Evolutionary conservation across 2,113 vertebrate genomes (phyloP), one percentile per base, ranked within the genome.

Genomic region (Zonotrichia leucophrys): DNA sequence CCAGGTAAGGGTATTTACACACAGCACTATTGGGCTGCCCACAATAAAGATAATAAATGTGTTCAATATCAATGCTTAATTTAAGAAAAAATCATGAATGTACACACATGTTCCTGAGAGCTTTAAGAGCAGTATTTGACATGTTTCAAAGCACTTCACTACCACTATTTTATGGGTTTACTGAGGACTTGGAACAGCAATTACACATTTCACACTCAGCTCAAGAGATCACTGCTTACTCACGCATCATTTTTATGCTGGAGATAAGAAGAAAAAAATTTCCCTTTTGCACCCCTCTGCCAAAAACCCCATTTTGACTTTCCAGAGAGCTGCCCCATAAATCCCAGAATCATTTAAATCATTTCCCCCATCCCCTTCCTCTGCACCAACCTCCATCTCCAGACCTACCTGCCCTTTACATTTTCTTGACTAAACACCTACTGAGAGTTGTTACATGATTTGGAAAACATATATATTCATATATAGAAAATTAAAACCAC

Each of bases 381-480:
- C 23, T 60, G 28, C 28, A 72, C 4, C 10, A 50, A 41, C 21
- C 59, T 66, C 33, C 37, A 27, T 14, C 16, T 87, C 77, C n/a
- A 28, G 27, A 63, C 30, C 35, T 6, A 46, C 0, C 20, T 20
- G 33, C 33, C 23, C 23, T 46, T 85, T 4, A 31, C 2, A 3
- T 19, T 59, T 33, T 5, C 44, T 46, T 46, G 25, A 42, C 25
- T 39, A n/a, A 78, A 15, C 27, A 81, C 0, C 46, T 53, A 24
- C 5, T 4, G 9, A 31, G 8, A 20, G 16, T 0, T 69, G 15
- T 27, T 22, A 16, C 22, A 33, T 0, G 1, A 77, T 25, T 62
- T 44, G 39, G 39, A 85, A 75, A 52, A 41, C 1, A 20, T 8
- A 0, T 10, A 9, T 10, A n/a, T 31, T 11, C 4, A 17, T 11